Evolutionary conservation across 2,797 vertebrate genomes (phyloP), one percentile per base, ranked within the genome.

Genomic region (Melopsittacus undulatus): DNA sequence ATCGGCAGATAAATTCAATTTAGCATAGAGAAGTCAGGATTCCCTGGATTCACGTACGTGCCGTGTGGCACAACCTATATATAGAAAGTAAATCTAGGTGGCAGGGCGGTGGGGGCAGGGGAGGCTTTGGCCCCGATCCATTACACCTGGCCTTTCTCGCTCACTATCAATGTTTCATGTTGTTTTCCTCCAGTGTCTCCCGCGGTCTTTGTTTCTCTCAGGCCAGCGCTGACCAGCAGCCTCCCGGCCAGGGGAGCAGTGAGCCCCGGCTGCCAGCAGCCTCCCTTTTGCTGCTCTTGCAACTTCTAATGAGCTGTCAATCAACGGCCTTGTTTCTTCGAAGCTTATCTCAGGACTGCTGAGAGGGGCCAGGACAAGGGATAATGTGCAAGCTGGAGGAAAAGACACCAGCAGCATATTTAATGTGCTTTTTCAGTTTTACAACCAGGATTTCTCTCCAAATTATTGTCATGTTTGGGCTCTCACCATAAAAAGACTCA

Each of bases 131-230:
- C 96, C 85, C 87, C 51, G 83, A 97, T 97, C 95, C 96, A 96
- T 97, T 97, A 97, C 92, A 98, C 96, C 96, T 97, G 94, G 95
- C 91, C 97, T 97, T 97, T 97, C 96, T 97, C 75, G 72, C 27
- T 40, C 89, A 81, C 91, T 83, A 97, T 97, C 97, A 96, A 97
- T 97, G 96, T 96, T 97, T 97, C 95, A 97, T 97, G 94, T 93
- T 97, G 96, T 96, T 97, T 97, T 96, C 92, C 89, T 97, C 91
- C 93, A 49, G 57, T 79, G 92, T 95, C 96, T 96, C 75, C 89
- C 23, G 95, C 88, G 1, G 83, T 91, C 96, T 98, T 98, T 98
- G 97, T 98, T 97, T 69, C 73, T 76, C 93, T 97, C 89, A 93
- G 94, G 94, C 95, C 97, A 97, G 67, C 23, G 90, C 97, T 97